These are phyloP conservation scores for Litoditis marina DNA, from an alignment of 2,888 invertebrate species.

Conservation along the genomic window DNA sequence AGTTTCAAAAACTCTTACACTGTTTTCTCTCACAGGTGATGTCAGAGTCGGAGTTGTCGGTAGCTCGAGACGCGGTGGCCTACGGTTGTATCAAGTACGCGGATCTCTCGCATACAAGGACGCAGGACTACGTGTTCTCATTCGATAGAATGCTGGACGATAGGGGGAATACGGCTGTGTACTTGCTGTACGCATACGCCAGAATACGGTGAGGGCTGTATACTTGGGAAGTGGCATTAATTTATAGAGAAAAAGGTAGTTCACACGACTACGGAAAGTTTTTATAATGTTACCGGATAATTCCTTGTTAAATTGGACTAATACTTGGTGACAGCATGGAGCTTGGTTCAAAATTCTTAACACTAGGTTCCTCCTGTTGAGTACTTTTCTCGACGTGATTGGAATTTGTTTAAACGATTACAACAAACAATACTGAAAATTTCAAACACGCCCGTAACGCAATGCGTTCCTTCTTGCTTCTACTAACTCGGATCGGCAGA, in stretches of 20 bases:
- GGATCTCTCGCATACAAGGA: constrained; percentile 87
- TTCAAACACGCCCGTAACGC: no score
- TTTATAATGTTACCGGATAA: no score
- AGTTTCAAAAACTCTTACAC: not conserved
- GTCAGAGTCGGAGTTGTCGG: constrained; percentile 43
- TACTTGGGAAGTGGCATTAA: not conserved
- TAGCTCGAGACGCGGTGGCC: constrained; percentile 74
- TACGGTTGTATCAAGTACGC: constrained; percentile 98
- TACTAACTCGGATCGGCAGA: not conserved
- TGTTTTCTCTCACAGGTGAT: constrained; percentile 41
- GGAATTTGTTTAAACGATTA: no score
- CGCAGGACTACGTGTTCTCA: constrained; percentile 89
- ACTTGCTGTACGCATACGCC: constrained; percentile 87
- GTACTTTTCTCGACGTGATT: no score
- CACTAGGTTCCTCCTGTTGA: no score
- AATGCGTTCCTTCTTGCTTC: not conserved
- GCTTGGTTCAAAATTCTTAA: no score
- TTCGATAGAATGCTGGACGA: constrained; percentile 99
- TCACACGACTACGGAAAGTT: no score
- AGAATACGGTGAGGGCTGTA: constrained; percentile 82
- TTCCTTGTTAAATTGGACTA: no score
- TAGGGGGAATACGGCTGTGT: constrained; percentile 96
- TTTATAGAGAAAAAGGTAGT: no score
- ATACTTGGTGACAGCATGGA: no score
- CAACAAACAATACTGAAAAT: no score